Percentiles rank a stretch among this genome's conserved stretches.
phyloP scores from a whole-genome alignment of 2,113 vertebrate species.

The Kryptolebias marmoratus region DNA sequence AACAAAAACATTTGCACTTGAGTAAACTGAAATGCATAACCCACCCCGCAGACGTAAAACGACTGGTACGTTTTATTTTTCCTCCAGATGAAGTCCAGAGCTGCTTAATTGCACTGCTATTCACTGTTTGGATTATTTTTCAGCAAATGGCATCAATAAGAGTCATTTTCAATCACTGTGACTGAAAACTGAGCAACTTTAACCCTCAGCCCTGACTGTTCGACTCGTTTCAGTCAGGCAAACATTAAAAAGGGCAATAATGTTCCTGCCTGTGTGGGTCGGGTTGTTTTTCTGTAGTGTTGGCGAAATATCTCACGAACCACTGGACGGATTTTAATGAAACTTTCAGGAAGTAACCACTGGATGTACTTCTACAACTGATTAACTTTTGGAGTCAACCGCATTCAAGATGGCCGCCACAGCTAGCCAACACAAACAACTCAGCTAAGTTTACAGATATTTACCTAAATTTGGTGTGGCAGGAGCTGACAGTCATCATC shows the following conservation, averaged over 20 bases:
- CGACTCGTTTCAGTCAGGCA: neutral
- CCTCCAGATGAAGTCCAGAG: conserved; percentile 43
- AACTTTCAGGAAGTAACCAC: no score
- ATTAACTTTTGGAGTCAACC: no score
- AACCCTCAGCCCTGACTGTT: neutral
- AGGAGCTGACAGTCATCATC: no score
- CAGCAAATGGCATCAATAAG: conserved; percentile 36
- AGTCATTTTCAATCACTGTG: conserved; percentile 22
- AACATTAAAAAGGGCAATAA: neutral
- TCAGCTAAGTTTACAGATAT: no score
- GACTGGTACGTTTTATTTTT: conserved; percentile 1
- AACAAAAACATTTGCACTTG: conserved; percentile 65
- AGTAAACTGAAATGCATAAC: conserved; percentile 46
- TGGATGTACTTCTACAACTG: no score
- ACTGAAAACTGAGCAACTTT: conserved; percentile 1
- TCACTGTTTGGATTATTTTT: conserved; percentile 25
- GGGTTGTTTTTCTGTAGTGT: no score
- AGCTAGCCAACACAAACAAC: no score
- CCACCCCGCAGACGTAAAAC: conserved; percentile 24
- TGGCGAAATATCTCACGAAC: no score
- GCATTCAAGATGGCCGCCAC: no score
- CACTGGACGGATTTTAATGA: no score
- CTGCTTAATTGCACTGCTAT: conserved; percentile 32
- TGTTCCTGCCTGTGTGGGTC: no score
- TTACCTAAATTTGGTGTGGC: no score